Base-by-base conservation (phyloP, 2,113 vertebrate genomes). In the Vicugna pacos region DNA sequence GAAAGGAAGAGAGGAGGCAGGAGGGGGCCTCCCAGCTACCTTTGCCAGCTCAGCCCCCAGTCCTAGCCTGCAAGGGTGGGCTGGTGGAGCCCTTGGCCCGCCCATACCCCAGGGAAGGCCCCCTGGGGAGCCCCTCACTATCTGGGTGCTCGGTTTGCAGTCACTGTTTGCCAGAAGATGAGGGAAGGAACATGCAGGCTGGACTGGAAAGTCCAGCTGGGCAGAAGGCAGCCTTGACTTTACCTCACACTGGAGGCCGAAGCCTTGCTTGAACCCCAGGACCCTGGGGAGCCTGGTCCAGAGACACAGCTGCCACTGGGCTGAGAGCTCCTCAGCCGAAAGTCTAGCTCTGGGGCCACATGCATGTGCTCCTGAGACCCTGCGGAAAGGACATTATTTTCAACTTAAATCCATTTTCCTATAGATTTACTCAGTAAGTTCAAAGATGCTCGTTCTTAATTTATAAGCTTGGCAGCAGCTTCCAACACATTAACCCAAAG, bases 191-290 rank as follows among this genome's bases (percentile, higher is more conserved):
- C 94, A 8, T 46, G 87, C 93, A 42, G 56, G 64, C 89, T 28
- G 0, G 24, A 95, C 97, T 81, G 95, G 97, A 96, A 97, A 96
- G 96, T 91, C 96, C 92, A 95, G 96, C 95, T 76, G 92, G 82
- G 54, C 89, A 9, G 76, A 95, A 70, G 92, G 13, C 56, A 28
- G 48, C 42, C 46, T 12, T 22, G 35, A n/a, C 48, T 50, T 72
- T 20, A 5, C 69, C 82, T 85, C 30, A 20, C 11, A 4, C 46
- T 6, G 48, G 24, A 75, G 56, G 75, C 87, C 6, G 58, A 9
- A 48, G 88, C 8, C 58, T 46, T 2, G 19, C 85, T 24, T 4
- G 35, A 35, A 82, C 42, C 19, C 13, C 60, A 42, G 67, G 86
- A 19, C 73, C 30, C 54, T n/a, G 19, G 50, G 30, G 19, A 84